phyloP scores from a whole-genome alignment of 2,797 vertebrate species.

The Rhodeus uyekii region DNA sequence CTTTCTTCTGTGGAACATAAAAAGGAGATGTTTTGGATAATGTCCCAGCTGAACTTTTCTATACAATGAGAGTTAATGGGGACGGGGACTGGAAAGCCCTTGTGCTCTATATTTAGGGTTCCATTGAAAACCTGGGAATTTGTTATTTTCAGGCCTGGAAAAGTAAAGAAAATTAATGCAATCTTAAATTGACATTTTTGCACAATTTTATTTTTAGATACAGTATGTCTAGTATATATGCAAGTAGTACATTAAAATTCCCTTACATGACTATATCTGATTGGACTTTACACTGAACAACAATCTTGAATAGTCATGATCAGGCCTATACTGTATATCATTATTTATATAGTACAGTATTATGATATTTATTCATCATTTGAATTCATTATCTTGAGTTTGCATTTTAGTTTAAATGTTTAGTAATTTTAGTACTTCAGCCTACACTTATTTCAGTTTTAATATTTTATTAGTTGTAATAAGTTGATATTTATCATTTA shows the following conservation, averaged over 20 bases:
- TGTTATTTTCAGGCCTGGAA: neutral
- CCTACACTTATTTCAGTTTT: neutral
- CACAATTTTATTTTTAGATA: neutral
- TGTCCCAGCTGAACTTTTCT: neutral
- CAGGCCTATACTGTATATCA: neutral
- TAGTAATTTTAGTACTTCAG: neutral
- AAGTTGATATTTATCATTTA: neutral
- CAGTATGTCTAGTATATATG: neutral
- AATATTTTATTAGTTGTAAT: neutral
- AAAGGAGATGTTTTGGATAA: neutral
- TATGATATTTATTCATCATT: neutral
- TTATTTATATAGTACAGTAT: neutral
- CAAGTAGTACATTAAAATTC: neutral
- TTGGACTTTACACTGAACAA: neutral
- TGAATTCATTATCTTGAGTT: neutral
- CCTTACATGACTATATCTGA: neutral
- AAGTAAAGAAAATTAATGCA: neutral
- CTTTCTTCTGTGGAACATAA: neutral
- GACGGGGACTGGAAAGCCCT: neutral
- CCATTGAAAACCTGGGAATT: neutral
- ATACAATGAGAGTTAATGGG: neutral
- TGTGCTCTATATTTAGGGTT: neutral
- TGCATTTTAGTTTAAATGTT: neutral
- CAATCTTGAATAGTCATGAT: neutral
- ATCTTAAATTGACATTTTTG: too few relatives aligned